Evolutionary conservation across 35 echinoderm and acorn worm genomes (phyloP), one percentile per base, ranked within the genome.

Genomic region (Hemicentrotus pulcherrimus): DNA sequence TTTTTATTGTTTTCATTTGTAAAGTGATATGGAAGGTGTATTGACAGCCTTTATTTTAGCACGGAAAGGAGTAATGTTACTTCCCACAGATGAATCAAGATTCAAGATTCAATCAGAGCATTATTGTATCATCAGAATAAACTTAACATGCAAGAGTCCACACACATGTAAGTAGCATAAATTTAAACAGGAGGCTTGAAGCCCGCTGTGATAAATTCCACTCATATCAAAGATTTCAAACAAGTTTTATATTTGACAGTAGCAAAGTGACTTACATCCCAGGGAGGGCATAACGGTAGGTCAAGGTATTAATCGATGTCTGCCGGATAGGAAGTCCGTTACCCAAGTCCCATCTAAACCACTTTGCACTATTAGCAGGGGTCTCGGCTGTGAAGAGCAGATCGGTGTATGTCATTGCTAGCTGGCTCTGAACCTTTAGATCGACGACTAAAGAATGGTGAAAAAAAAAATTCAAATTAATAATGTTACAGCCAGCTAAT

Each of bases 281-380:
- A 32, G 94, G 92, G 9, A 94, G 50, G 32, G 31, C 55, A 94
- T 98, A 98, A n/a, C 45, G 32, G 94, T 95, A 94, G 4, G 85
- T 65, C 30, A 93, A 48, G 10, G 47, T 58, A n/a, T 87, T 46
- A 6, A 95, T 65, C 22, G 61, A 94, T 5, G 94, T 94, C n/a
- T 46, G 91, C 16, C 70, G 22, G 24, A 91, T 14, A 8, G 95
- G 85, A 28, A 86, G 87, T 30, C 88, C 92, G 19, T 96, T 97
- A 28, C 98, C 98, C 92, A 99, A 86, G 61, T 99, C 96, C 98
- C 98, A 99, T 28, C 94, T 31, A 71, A 94, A 99, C 92, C 95
- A 93, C 12, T 55, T 46, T 14, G 95, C 96, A 95, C 48, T 86
- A 24, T 94, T 92, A 0, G 94, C 88, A 8, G 95, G 16, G 6